Evolutionary conservation across 2,797 vertebrate genomes (phyloP).

Genomic region (Gymnodraco acuticeps): DNA sequence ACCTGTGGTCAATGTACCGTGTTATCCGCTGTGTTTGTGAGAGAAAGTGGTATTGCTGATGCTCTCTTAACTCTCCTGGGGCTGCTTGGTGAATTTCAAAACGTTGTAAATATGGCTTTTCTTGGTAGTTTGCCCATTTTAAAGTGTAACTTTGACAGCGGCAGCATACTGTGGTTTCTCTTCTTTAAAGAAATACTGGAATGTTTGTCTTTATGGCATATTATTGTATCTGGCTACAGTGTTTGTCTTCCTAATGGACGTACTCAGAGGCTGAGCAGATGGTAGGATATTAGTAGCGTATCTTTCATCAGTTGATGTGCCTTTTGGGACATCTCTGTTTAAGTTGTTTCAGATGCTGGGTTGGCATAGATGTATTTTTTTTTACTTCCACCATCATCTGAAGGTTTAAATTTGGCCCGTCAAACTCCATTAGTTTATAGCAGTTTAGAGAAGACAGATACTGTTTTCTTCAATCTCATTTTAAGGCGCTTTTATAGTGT

Average conservation of each 20-base stretch:
- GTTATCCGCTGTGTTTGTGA: constrained; percentile 39
- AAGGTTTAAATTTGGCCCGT: constrained; percentile 52
- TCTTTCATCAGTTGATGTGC: constrained; percentile 70
- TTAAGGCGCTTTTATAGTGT: constrained; percentile 30
- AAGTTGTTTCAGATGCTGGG: constrained; percentile 50
- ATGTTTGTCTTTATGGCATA: constrained; percentile 46
- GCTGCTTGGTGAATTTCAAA: constrained; percentile 46
- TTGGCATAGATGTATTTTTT: constrained; percentile 59
- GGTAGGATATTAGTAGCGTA: constrained; percentile 69
- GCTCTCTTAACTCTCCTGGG: constrained; percentile 35
- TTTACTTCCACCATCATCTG: constrained; percentile 31
- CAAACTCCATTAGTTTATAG: constrained; percentile 45
- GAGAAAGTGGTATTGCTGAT: constrained; percentile 38
- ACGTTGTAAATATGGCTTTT: constrained; percentile 53
- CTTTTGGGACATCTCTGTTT: constrained; percentile 65
- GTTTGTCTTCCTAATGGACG: constrained; percentile 68
- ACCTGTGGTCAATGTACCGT: constrained; percentile 43
- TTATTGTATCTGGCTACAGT: constrained; percentile 56
- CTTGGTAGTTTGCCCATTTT: constrained; percentile 41
- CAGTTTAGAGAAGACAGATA: constrained; percentile 38
- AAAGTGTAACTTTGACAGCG: constrained; percentile 46
- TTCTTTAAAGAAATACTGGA: constrained; percentile 33
- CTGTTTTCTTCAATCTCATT: constrained; percentile 51
- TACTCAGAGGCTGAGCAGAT: constrained; percentile 71
- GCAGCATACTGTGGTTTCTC: constrained; percentile 25